phyloP scores from a whole-genome alignment of 1,140 invertebrate species.

The Drosophila burlai region DNA sequence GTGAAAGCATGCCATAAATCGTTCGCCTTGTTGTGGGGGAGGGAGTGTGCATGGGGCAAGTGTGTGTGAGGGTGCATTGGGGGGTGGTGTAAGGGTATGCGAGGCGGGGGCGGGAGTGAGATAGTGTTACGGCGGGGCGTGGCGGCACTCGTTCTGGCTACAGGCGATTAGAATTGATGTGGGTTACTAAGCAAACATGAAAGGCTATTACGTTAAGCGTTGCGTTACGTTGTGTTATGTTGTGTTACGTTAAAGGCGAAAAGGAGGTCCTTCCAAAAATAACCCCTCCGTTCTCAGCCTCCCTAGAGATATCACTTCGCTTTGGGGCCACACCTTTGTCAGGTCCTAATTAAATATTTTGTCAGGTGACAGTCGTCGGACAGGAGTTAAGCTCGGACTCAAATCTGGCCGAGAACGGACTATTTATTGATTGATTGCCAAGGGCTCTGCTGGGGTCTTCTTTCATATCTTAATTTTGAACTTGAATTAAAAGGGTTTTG shows the following conservation, averaged over 20 bases:
- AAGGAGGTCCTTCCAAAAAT: constrained; percentile 38
- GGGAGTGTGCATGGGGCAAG: background rate
- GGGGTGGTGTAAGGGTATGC: constrained; percentile 1
- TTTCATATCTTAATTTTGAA: background rate
- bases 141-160: constrained; percentile 45
- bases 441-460: too few species aligned
- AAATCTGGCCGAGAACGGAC: background rate
- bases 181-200: constrained; percentile 84
- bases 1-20: constrained; percentile 84
- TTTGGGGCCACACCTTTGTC: constrained; percentile 2
- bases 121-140: constrained; percentile 29
- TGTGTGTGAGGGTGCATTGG: constrained; percentile 7
- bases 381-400: constrained; percentile 8
- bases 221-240: constrained; percentile 67
- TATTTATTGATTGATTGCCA: constrained; percentile 7
- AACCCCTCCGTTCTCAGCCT: background rate
- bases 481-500: background rate
- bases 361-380: constrained; percentile 3
- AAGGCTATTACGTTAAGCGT: constrained; percentile 83
- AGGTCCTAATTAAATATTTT: constrained; percentile 49
- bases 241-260: constrained; percentile 58
- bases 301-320: background rate
- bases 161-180: constrained; percentile 81
- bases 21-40: constrained; percentile 55
- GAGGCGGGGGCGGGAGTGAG: constrained; percentile 27